Evolutionary conservation across 2,888 invertebrate species (phyloP).

Genomic region (Ethmia dodecea): DNA sequence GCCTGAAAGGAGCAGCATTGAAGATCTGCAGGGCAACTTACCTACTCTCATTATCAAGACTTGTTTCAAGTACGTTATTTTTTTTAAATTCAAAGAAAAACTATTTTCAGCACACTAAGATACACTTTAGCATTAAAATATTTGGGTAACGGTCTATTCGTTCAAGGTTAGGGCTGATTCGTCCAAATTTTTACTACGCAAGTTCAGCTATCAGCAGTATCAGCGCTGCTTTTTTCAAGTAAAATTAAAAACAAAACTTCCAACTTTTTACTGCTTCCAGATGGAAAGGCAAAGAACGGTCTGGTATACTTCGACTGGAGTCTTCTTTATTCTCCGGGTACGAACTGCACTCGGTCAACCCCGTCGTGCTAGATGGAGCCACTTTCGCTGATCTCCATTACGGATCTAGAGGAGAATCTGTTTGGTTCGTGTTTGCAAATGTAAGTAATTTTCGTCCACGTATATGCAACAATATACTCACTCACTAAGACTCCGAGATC

Average conservation of each 20-base stretch:
- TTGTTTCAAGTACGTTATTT: constrained; percentile 75
- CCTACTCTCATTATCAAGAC: constrained; percentile 80
- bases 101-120: too few species aligned
- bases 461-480: too few species aligned
- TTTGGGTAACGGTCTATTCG: too few species aligned
- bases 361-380: constrained; percentile 74
- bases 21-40: constrained; percentile 80
- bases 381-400: constrained; percentile 78
- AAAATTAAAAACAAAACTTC: background rate
- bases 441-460: constrained; percentile 48
- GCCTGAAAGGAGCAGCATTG: constrained; percentile 79
- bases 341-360: constrained; percentile 74
- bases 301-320: constrained; percentile 79
- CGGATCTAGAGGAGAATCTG: constrained; percentile 77
- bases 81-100: too few species aligned
- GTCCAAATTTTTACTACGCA: too few species aligned
- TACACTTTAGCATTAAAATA: too few species aligned
- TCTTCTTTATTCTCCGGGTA: constrained; percentile 81
- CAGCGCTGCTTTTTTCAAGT: too few species aligned
- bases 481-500: too few species aligned
- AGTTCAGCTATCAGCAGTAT: too few species aligned
- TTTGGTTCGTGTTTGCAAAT: constrained; percentile 82
- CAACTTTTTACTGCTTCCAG: constrained; percentile 37
- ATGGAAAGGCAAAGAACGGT: constrained; percentile 79
- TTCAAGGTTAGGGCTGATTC: too few species aligned